phyloP scores from a whole-genome alignment of 2,113 vertebrate species.

The Sprattus sprattus region DNA sequence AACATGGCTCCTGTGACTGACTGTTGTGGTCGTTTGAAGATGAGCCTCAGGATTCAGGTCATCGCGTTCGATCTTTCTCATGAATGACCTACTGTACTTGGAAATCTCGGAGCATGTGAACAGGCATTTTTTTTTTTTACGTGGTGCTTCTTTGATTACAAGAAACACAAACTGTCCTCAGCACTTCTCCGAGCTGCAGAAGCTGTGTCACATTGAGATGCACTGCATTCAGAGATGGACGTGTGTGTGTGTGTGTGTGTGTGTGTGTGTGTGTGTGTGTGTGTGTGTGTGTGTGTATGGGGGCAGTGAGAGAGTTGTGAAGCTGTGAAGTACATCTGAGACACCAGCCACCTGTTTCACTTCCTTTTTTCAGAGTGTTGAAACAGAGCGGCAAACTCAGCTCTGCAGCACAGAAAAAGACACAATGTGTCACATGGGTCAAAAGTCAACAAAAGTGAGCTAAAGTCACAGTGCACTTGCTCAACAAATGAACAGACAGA shows the following conservation, averaged over 20 bases:
- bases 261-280: not conserved
- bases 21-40: constrained; percentile 29
- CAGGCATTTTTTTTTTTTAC: not conserved
- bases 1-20: constrained; percentile 45
- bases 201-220: not conserved
- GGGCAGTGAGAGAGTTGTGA: not conserved
- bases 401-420: not conserved
- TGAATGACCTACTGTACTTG: constrained; percentile 15
- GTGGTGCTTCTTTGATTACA: not conserved
- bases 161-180: not conserved
- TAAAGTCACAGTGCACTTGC: not conserved
- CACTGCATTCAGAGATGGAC: not conserved
- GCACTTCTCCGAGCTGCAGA: not conserved
- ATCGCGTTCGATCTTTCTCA: not conserved
- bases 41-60: not conserved
- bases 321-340: not conserved
- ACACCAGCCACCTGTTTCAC: constrained; percentile 7
- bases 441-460: too few relatives aligned
- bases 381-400: not conserved
- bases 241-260: not conserved
- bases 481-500: not conserved
- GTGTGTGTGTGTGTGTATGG: not conserved
- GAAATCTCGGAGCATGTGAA: constrained; percentile 46
- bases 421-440: not conserved
- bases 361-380: constrained; percentile 11